Evolutionary conservation across 2,113 vertebrate genomes (phyloP), one percentile per base, ranked within the genome.

Genomic region (Hemibagrus wyckioides): DNA sequence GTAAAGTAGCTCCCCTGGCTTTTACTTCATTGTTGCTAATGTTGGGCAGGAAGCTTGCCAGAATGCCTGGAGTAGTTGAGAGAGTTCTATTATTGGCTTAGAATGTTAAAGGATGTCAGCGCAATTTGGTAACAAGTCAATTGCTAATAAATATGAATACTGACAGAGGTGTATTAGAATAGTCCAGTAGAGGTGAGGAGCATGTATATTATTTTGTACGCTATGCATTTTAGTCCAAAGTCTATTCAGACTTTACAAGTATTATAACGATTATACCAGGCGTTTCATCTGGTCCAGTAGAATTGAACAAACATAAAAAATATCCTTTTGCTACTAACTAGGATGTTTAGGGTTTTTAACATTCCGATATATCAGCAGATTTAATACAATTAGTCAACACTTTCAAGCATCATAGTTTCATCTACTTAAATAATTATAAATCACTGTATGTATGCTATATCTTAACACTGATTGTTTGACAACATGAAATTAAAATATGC

Each of bases 121-220:
- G 0, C 59, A 33, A 36, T 75, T 75, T 85, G 25, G 39, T 30
- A 85, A 57, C 36, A 76, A 61, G 71, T 30, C 15, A 44, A 50
- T 63, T 41, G 15, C 17, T 85, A 77, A 48, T 85, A 79, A 77
- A 63, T 85, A 85, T 77, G n/a, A 77, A 57, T n/a, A 44, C 2
- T 59, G 83, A 57, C 33, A 59, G 36, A 75, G 52, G 56, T 13
- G 59, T 41, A 56, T 56, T 65, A 67, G 50, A 71, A 54, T 39
- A 36, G 17, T 30, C 8, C 36, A 85, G 52, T 57, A 33, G 25
- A 54, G 9, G 50, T 52, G 23, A 84, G 48, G 14, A 56, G 48
- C 50, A n/a, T 73, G 83, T 75, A 44, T 73, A 76, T 84, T 84
- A 69, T 84, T 52, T 56, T 84, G 30, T 36, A 71, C 39, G 48